These are phyloP conservation scores for Ranitomeya imitator DNA, from an alignment of 2,113 vertebrate species.

Conservation along the genomic window DNA sequence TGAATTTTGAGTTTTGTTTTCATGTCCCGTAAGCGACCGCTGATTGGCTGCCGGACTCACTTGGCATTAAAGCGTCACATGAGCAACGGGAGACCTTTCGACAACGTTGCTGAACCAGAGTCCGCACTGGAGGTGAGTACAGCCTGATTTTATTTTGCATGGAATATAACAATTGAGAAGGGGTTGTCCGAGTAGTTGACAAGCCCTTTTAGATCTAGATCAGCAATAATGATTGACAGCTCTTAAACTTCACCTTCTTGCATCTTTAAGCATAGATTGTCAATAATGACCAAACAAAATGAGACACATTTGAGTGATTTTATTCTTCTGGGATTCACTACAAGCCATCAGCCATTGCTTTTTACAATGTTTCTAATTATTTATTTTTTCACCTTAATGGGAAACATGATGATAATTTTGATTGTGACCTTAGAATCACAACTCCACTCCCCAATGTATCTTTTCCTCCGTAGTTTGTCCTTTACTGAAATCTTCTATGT, in stretches of 20 bases:
- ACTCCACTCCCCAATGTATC: conserved; percentile 61
- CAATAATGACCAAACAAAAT: conserved; percentile 1
- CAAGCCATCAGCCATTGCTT: conserved; percentile 53
- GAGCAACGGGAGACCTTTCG: too few relatives aligned
- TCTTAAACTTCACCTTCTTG: not conserved
- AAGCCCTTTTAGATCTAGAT: not conserved
- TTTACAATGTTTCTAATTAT: conserved; percentile 59
- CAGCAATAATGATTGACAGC: not conserved
- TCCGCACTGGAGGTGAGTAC: too few relatives aligned
- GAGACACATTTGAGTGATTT: conserved; percentile 45
- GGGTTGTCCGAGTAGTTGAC: too few relatives aligned
- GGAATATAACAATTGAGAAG: too few relatives aligned
- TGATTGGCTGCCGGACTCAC: too few relatives aligned
- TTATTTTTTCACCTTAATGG: conserved; percentile 59
- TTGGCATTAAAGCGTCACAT: too few relatives aligned
- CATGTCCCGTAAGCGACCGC: too few relatives aligned
- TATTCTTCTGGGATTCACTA: conserved; percentile 59
- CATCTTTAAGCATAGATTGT: not conserved
- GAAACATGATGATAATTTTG: conserved; percentile 59
- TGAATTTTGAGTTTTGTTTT: too few relatives aligned
- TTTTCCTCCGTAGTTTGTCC: conserved; percentile 65
- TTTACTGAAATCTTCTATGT: conserved; percentile 66
- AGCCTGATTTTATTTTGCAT: too few relatives aligned
- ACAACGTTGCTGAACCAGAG: too few relatives aligned
- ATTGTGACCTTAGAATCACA: conserved; percentile 39